Conservation (phyloP, 2,888 invertebrate species). For the Dioctria rufipes region DNA sequence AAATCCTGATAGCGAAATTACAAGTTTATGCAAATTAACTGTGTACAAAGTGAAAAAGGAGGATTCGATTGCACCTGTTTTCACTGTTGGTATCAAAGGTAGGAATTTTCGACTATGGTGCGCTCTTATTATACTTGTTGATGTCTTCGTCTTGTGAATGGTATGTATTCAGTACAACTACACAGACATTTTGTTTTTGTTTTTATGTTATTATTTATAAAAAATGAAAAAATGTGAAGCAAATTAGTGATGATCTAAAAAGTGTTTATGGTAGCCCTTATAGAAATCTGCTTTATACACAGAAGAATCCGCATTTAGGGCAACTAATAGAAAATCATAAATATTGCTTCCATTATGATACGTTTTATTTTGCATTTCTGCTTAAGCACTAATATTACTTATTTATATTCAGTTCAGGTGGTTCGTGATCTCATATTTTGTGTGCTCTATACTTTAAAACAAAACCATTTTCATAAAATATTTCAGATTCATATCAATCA, state of each 20-base stretch:
- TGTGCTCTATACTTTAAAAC: neutral
- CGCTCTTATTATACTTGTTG: slow-evolving; percentile 47
- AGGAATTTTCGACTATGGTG: slow-evolving; percentile 61
- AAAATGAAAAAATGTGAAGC: no score
- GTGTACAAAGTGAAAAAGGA: slow-evolving; percentile 80
- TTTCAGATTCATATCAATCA: slow-evolving; percentile 78
- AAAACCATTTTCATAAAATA: slow-evolving; percentile 38
- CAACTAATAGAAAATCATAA: no score
- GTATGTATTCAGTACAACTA: slow-evolving; percentile 28
- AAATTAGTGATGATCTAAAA: no score
- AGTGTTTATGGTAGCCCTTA: no score
- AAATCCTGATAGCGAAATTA: slow-evolving; percentile 81
- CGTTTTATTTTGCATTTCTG: neutral
- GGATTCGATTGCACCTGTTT: slow-evolving; percentile 79
- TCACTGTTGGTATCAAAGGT: slow-evolving; percentile 84
- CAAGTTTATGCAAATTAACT: slow-evolving; percentile 79
- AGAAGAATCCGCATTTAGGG: no score
- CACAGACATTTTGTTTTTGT: neutral
- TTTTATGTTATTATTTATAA: neutral
- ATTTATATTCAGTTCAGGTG: slow-evolving; percentile 25
- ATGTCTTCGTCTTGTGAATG: slow-evolving; percentile 43
- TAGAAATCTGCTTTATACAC: no score
- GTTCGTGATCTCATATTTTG: slow-evolving; percentile 3
- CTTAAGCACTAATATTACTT: slow-evolving; percentile 17
- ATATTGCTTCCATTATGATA: no score